Evolutionary conservation across 2,797 vertebrate genomes (phyloP).

Genomic region (Anomalospiza imberbis): DNA sequence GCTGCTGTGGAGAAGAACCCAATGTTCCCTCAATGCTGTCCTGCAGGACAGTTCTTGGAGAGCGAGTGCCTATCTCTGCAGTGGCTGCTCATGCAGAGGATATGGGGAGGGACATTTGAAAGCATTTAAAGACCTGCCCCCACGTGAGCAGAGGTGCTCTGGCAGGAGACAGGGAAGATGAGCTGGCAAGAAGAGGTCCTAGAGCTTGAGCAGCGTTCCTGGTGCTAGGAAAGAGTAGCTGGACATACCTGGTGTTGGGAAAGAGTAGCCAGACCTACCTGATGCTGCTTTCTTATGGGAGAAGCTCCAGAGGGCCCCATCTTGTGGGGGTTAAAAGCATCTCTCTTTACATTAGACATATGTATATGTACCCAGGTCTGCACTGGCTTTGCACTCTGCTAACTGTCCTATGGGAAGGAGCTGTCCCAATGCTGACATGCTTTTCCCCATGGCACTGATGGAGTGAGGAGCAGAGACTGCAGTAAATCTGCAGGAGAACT

Average conservation of each 20-base stretch:
- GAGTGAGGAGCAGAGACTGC: neutral
- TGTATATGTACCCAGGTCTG: neutral
- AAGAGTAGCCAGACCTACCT: neutral
- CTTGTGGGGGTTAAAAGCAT: neutral
- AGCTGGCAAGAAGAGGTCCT: neutral
- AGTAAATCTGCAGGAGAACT: neutral
- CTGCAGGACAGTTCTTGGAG: neutral
- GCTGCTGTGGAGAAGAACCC: neutral
- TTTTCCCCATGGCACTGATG: neutral
- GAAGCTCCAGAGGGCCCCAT: neutral
- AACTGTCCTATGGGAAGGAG: neutral
- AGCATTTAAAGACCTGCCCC: neutral
- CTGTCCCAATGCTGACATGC: neutral
- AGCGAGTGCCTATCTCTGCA: neutral
- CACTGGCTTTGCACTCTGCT: neutral
- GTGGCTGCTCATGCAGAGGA: neutral
- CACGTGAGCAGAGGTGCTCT: neutral
- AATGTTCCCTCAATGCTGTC: accelerated
- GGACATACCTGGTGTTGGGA: neutral
- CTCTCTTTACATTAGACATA: neutral
- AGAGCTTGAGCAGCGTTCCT: neutral
- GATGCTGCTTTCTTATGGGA: neutral
- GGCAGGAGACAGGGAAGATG: neutral
- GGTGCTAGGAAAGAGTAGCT: neutral
- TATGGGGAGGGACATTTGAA: accelerated